Evolutionary conservation across 1,140 invertebrate species (phyloP).

Genomic region (Lerema accius): DNA sequence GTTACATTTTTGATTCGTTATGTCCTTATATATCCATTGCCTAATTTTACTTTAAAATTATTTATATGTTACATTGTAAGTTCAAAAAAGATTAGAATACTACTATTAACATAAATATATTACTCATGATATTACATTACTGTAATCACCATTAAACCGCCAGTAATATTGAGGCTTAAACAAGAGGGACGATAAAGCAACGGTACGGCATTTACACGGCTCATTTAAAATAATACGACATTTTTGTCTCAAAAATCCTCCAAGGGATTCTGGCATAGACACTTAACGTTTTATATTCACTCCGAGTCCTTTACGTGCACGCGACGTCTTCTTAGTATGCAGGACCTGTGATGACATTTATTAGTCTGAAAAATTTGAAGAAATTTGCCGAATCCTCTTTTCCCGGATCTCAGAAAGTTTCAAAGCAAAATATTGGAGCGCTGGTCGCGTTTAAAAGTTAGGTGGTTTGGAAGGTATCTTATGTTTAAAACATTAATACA

Average conservation of each 20-base stretch:
- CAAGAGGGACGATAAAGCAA: too few species aligned
- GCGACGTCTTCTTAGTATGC: conserved; percentile 76
- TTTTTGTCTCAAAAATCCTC: conserved; percentile 49
- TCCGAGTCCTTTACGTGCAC: conserved; percentile 67
- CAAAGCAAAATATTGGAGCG: conserved; percentile 62
- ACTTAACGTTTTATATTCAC: conserved; percentile 74
- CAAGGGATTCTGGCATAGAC: conserved; percentile 54
- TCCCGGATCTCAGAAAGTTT: conserved; percentile 60
- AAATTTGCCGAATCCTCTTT: conserved; percentile 69
- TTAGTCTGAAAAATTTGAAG: conserved; percentile 79
- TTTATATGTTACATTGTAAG: too few species aligned
- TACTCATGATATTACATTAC: too few species aligned
- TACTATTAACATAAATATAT: too few species aligned
- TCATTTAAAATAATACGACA: conserved; percentile 43
- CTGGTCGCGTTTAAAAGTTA: conserved; percentile 71
- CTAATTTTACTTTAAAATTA: too few species aligned
- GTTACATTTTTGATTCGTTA: too few species aligned
- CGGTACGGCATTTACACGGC: conserved; percentile 38
- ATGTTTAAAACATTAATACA: conserved; percentile 81
- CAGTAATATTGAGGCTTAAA: too few species aligned
- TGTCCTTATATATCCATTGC: too few species aligned
- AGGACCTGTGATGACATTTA: conserved; percentile 69
- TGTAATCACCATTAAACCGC: too few species aligned
- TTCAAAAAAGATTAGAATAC: too few species aligned
- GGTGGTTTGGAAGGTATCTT: conserved; percentile 59